These are phyloP conservation scores for Engraulis encrasicolus DNA, from an alignment of 2,113 vertebrate genomes.

Conservation along the genomic window DNA sequence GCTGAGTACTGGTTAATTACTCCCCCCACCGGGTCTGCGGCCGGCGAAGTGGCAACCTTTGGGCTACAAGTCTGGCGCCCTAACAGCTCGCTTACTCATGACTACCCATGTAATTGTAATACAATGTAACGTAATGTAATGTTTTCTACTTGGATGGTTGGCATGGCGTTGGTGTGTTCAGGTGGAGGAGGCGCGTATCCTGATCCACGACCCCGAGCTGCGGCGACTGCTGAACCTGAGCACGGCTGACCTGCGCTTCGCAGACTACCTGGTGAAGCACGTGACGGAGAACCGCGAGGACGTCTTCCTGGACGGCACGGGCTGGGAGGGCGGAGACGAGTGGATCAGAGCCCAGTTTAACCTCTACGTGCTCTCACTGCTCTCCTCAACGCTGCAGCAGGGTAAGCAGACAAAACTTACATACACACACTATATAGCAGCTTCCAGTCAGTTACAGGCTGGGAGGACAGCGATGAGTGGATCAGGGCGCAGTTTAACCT, in stretches of 20 bases:
- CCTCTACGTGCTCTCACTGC: constrained; percentile 88
- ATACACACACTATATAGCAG: not conserved
- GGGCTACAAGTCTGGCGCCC: too few species aligned
- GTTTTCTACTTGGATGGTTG: too few species aligned
- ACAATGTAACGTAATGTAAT: too few species aligned
- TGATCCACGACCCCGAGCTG: constrained; percentile 92
- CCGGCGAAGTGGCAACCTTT: too few species aligned
- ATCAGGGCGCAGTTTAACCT: constrained; percentile 94
- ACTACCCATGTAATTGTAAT: too few species aligned
- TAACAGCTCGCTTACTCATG: too few species aligned
- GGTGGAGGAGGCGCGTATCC: constrained; percentile 90
- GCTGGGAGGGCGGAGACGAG: constrained; percentile 98
- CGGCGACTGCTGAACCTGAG: constrained; percentile 86
- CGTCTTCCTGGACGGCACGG: constrained; percentile 95
- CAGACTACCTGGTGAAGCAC: constrained; percentile 92
- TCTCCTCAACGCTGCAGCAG: constrained; percentile 86
- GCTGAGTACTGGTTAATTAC: too few species aligned
- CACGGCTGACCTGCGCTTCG: constrained; percentile 93
- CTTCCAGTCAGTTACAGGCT: too few species aligned
- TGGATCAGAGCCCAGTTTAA: constrained; percentile 97
- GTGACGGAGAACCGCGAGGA: constrained; percentile 95
- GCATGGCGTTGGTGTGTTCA: constrained; percentile 63
- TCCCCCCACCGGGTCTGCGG: too few species aligned
- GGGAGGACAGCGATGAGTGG: constrained; percentile 99
- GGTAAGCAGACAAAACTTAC: constrained; percentile 68